Percentiles rank a stretch among this genome's conserved stretches.
These are phyloP conservation scores for Genyomyrus donnyi DNA, from an alignment of 2,113 vertebrate species.

Conservation along the genomic window DNA sequence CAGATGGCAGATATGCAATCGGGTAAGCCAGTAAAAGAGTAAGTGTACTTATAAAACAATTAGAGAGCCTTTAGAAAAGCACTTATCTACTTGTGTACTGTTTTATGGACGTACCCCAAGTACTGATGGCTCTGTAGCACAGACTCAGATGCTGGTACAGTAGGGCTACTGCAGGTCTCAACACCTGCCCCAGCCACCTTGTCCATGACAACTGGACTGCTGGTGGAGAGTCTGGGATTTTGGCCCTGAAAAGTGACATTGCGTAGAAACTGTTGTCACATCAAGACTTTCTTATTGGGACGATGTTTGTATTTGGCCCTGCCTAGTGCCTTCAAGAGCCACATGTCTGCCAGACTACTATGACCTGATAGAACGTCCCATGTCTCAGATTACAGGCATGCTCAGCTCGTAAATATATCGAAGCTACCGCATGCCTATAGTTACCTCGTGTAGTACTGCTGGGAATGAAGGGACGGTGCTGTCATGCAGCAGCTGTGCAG, in stretches of 20 bases:
- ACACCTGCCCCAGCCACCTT: not conserved
- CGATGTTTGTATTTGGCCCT: not conserved
- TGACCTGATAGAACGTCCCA: not conserved
- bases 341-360: not conserved
- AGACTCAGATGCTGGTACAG: not conserved
- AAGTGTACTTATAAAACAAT: not conserved
- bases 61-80: not conserved
- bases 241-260: slow-evolving; percentile 46
- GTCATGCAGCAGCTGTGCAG: slow-evolving; percentile 26
- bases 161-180: not conserved
- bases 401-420: not conserved
- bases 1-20: not conserved
- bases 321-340: not conserved
- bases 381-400: not conserved
- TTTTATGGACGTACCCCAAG: not conserved
- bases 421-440: not conserved
- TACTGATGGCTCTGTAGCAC: not conserved
- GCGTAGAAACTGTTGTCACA: not conserved
- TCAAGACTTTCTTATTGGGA: not conserved
- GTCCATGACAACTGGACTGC: not conserved
- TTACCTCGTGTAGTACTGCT: slow-evolving; percentile 64
- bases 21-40: not conserved
- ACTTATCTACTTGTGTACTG: not conserved
- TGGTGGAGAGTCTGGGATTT: slow-evolving; percentile 25
- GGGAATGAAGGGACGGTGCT: slow-evolving; percentile 23